Percentiles rank a stretch among this genome's conserved stretches.
Conservation (phyloP, 2,888 invertebrate genomes). For the Dione vanillae region DNA sequence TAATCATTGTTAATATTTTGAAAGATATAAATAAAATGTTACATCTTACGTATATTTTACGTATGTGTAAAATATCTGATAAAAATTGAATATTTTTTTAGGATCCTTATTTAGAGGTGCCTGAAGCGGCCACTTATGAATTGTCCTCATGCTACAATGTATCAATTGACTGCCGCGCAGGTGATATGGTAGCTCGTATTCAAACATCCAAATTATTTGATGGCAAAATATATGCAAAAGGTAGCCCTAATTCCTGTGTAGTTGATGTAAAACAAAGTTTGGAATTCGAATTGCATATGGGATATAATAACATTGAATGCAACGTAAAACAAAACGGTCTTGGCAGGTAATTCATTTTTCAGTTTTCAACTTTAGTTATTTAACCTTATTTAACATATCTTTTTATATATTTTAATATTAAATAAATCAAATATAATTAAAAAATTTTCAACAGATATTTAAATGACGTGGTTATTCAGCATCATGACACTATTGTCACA, state of each 20-base stretch:
- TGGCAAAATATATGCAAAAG: conserved; percentile 97
- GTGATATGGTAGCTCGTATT: conserved; percentile 96
- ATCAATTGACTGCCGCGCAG: conserved; percentile 95
- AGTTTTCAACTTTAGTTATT: background rate
- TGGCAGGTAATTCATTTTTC: conserved; percentile 83
- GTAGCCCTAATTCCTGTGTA: conserved; percentile 96
- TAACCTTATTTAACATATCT: background rate
- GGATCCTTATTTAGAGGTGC: conserved; percentile 95
- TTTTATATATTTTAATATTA: background rate
- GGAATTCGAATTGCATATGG: conserved; percentile 96
- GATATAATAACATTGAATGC: conserved; percentile 96
- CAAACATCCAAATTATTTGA: conserved; percentile 96
- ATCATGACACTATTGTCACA: conserved; percentile 97
- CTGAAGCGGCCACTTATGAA: conserved; percentile 96
- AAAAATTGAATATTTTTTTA: conserved; percentile 56
- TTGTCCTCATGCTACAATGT: conserved; percentile 97
- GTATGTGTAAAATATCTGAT: background rate
- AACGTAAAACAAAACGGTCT: conserved; percentile 95
- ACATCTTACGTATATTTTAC: too few relatives aligned
- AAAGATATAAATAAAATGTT: background rate
- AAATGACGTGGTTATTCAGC: conserved; percentile 97
- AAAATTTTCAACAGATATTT: conserved; percentile 84
- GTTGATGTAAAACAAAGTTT: conserved; percentile 94
- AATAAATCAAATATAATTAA: background rate
- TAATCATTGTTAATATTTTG: too few relatives aligned